phyloP scores from a whole-genome alignment of 2,797 vertebrate genomes.

The Hephaestus fuliginosus region DNA sequence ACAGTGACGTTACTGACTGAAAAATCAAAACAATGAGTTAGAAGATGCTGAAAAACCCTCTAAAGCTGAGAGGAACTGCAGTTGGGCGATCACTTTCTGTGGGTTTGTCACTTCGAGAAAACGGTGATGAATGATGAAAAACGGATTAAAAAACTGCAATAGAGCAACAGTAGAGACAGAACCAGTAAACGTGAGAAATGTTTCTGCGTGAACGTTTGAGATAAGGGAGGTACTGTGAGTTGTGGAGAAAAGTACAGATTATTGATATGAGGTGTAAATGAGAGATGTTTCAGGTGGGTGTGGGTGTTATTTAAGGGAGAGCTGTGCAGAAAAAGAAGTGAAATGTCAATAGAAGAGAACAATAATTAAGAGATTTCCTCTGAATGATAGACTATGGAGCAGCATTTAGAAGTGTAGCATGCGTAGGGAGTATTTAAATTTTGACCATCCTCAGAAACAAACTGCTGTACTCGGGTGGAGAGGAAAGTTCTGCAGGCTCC shows the following conservation, averaged over 20 bases:
- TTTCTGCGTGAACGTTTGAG: too few species aligned
- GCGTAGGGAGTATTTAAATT: not conserved
- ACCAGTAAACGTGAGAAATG: not conserved
- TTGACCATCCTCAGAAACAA: conserved; percentile 21
- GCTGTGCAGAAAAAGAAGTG: not conserved
- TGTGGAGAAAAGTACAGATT: not conserved
- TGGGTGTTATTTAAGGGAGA: not conserved
- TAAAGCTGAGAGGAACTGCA: not conserved
- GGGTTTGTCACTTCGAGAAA: not conserved
- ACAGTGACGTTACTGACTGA: not conserved
- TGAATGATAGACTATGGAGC: not conserved
- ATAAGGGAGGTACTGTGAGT: not conserved
- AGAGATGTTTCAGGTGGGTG: not conserved
- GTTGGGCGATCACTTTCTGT: not conserved
- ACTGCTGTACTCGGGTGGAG: conserved; percentile 19
- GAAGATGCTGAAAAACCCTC: not conserved
- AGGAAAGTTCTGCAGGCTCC: conserved; percentile 24
- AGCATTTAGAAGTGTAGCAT: not conserved
- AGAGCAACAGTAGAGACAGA: not conserved
- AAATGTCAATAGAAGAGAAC: conserved; percentile 4
- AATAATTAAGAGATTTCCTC: not conserved
- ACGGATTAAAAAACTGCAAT: not conserved
- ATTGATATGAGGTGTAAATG: conserved; percentile 8
- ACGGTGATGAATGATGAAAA: not conserved
- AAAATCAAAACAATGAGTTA: not conserved